Evolutionary conservation across 2,113 vertebrate genomes (phyloP).

Genomic region (Todiramphus chloris): DNA sequence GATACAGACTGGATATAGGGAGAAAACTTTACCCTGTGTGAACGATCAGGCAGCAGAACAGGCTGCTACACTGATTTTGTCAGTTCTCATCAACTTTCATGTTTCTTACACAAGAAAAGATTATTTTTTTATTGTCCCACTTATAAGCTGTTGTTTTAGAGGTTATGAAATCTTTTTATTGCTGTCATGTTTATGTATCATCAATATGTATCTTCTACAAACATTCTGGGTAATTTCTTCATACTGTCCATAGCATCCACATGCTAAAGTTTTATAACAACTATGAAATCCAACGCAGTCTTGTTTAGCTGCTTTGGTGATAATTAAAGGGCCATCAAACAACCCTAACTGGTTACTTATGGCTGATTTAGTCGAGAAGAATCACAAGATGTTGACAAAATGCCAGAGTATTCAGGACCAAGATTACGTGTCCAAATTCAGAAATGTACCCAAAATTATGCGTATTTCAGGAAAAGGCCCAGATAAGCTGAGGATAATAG

Average conservation of each 20-base stretch:
- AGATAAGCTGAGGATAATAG: neutral
- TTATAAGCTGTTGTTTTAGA: neutral
- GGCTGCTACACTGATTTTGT: too few species aligned
- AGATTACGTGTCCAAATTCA: neutral
- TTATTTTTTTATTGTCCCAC: neutral
- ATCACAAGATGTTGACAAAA: neutral
- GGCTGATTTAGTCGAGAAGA: neutral
- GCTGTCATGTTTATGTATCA: neutral
- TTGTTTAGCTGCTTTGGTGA: neutral
- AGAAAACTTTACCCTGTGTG: too few species aligned
- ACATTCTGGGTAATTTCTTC: neutral
- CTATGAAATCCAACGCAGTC: neutral
- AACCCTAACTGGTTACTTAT: neutral
- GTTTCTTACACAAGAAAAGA: neutral
- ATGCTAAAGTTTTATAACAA: neutral
- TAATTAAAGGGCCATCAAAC: neutral
- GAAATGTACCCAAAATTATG: neutral
- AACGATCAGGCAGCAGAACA: too few species aligned
- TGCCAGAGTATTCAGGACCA: neutral
- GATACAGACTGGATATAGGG: too few species aligned
- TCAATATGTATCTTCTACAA: neutral
- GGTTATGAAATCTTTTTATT: neutral
- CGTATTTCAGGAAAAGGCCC: neutral
- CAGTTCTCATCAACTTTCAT: neutral
- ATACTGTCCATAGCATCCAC: neutral